Evolutionary conservation across 2,797 vertebrate species (phyloP).

Genomic region (Pipistrellus pipistrellus): DNA sequence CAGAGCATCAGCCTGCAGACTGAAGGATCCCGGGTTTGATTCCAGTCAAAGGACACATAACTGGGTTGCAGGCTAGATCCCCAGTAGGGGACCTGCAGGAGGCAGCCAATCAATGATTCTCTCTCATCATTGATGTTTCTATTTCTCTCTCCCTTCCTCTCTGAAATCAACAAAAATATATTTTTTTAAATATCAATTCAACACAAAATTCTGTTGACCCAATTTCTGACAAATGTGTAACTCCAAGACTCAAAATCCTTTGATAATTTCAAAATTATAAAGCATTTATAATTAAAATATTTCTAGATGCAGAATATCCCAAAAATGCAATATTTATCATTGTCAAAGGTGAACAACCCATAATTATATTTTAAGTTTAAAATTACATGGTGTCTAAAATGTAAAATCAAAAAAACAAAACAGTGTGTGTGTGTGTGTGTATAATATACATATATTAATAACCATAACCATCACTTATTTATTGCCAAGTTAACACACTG

Average conservation of each 20-base stretch:
- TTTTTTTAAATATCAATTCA: background rate
- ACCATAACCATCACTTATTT: background rate
- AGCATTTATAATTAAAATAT: slow-evolving; percentile 33
- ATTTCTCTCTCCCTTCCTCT: too few relatives aligned
- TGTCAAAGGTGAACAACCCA: slow-evolving; percentile 35
- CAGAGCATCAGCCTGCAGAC: too few relatives aligned
- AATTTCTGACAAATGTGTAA: slow-evolving; percentile 46
- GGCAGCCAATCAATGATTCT: too few relatives aligned
- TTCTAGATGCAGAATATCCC: slow-evolving; percentile 55
- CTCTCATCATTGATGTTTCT: too few relatives aligned
- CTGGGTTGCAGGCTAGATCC: too few relatives aligned
- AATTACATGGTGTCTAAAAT: slow-evolving; percentile 50
- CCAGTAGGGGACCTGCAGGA: too few relatives aligned
- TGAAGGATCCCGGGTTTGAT: too few relatives aligned
- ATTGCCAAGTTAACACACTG: background rate
- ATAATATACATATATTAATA: background rate
- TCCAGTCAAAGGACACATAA: too few relatives aligned
- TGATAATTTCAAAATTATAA: slow-evolving; percentile 54
- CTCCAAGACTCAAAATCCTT: slow-evolving; percentile 41
- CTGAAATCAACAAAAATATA: too few relatives aligned
- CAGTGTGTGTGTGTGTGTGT: too few relatives aligned
- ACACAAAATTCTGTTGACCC: background rate
- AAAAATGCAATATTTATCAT: slow-evolving; percentile 46
- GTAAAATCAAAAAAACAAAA: background rate
- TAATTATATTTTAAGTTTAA: slow-evolving; percentile 37